These are phyloP conservation scores for Platypus cylindrus DNA, from an alignment of 2,888 invertebrate genomes.

Conservation along the genomic window DNA sequence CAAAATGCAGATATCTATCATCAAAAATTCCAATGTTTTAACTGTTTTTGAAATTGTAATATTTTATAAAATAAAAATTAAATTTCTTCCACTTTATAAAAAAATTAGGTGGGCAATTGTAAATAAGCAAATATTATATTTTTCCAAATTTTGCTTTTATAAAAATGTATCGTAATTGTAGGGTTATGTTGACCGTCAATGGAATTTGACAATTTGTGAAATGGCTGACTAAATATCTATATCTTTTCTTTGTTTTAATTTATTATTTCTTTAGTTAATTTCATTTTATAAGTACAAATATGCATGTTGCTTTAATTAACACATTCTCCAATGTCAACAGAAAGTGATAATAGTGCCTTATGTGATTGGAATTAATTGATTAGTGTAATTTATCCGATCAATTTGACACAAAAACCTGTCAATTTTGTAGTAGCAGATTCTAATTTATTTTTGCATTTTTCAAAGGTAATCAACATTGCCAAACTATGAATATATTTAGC, in stretches of 20 bases:
- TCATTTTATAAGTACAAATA: slow-evolving; percentile 11
- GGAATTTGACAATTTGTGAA: slow-evolving; percentile 37
- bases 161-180: too few relatives aligned
- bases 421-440: slow-evolving; percentile 26
- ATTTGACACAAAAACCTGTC: slow-evolving; percentile 28
- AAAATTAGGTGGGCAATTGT: too few relatives aligned
- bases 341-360: slow-evolving; percentile 13
- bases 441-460: slow-evolving; percentile 26
- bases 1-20: too few relatives aligned
- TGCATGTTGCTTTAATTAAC: slow-evolving; percentile 5
- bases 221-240: slow-evolving; percentile 35
- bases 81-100: too few relatives aligned
- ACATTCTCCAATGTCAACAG: slow-evolving; percentile 6
- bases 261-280: slow-evolving; percentile 30
- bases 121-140: too few relatives aligned
- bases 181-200: slow-evolving; percentile 16
- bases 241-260: slow-evolving; percentile 39
- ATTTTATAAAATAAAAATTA: too few relatives aligned
- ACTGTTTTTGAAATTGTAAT: too few relatives aligned
- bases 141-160: too few relatives aligned
- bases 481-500: slow-evolving; percentile 17
- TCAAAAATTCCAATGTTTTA: too few relatives aligned
- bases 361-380: slow-evolving; percentile 7
- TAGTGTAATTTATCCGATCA: slow-evolving; percentile 4
- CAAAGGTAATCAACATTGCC: slow-evolving; percentile 26